Evolutionary conservation across 2,113 vertebrate genomes (phyloP).

Genomic region (Capricornis sumatraensis): DNA sequence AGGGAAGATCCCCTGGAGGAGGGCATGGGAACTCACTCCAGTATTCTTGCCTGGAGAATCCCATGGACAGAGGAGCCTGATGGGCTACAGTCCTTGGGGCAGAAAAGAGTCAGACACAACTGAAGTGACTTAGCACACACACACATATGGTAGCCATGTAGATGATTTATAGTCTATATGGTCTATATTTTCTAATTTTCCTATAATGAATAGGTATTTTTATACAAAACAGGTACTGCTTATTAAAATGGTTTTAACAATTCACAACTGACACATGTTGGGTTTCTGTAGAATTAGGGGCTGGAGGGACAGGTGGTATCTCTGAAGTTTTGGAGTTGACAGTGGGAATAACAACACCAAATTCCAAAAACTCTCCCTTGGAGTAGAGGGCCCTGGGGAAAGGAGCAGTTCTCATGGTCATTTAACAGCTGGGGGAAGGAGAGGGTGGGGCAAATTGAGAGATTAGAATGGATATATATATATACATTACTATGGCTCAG

Average conservation of each 20-base stretch:
- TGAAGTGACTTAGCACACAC: background rate
- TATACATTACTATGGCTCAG: background rate
- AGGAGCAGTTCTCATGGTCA: background rate
- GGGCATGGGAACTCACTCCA: background rate
- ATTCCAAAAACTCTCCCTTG: background rate
- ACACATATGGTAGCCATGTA: background rate
- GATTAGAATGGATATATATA: background rate
- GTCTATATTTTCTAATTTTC: background rate
- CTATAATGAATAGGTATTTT: background rate
- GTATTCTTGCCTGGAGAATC: background rate
- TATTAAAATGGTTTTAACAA: background rate
- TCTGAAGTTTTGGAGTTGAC: background rate
- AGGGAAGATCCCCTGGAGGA: background rate
- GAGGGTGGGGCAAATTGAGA: background rate
- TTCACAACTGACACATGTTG: background rate
- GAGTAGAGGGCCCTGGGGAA: background rate
- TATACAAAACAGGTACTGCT: background rate
- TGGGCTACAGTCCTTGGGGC: background rate
- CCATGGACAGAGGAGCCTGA: background rate
- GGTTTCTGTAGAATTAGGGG: background rate
- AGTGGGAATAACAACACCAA: background rate
- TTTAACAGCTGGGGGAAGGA: background rate
- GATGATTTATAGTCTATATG: background rate
- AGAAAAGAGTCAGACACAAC: background rate
- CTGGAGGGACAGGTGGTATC: background rate